Evolutionary conservation across 2,113 vertebrate genomes (phyloP).

Genomic region (Oreochromis tanganicae): DNA sequence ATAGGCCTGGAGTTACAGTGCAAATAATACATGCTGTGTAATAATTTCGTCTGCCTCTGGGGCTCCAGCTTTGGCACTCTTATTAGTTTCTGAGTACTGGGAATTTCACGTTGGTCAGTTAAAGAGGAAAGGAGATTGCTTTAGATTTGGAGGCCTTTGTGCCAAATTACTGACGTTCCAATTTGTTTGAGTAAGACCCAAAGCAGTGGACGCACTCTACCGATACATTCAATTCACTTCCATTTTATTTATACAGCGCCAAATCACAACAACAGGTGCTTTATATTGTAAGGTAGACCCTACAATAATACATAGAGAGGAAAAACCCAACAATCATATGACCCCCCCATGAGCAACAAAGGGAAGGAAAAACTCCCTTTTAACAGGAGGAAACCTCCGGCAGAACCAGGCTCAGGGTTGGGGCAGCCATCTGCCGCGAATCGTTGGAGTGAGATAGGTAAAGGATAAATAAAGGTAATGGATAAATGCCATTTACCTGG

Average conservation of each 20-base stretch:
- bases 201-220: not conserved
- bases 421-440: not conserved
- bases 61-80: not conserved
- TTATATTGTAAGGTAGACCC: not conserved
- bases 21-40: not conserved
- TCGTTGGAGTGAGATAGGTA: not conserved
- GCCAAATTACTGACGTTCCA: not conserved
- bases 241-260: not conserved
- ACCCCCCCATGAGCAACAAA: not conserved
- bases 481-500: not conserved
- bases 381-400: too few species aligned
- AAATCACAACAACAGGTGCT: not conserved
- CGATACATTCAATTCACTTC: not conserved
- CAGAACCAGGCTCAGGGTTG: not conserved
- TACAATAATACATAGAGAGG: not conserved
- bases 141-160: not conserved
- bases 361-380: not conserved
- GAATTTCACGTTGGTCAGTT: constrained; percentile 26
- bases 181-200: not conserved
- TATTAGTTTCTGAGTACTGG: constrained; percentile 39
- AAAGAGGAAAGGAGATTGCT: not conserved
- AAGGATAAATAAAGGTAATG: not conserved
- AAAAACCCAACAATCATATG: not conserved
- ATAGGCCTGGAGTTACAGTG: constrained; percentile 4
- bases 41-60: not conserved